These are phyloP conservation scores for Malurus alboscapulatus DNA, from an alignment of 2,113 vertebrate genomes.

Conservation along the genomic window DNA sequence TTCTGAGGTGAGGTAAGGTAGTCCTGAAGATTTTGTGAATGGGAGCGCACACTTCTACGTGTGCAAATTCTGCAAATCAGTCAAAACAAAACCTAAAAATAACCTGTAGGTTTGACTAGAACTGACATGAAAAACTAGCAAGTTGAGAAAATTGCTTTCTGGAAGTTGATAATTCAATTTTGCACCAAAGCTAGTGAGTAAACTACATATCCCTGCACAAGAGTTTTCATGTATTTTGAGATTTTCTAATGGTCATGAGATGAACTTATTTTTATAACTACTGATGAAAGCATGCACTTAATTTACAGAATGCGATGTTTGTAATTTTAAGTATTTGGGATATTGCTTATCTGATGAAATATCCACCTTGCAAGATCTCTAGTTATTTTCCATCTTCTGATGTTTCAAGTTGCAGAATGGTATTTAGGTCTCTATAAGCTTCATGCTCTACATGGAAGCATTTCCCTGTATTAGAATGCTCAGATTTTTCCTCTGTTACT, in stretches of 20 bases:
- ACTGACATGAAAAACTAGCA: background rate
- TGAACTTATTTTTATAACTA: background rate
- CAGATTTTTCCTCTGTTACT: slow-evolving; percentile 24
- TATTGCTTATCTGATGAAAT: background rate
- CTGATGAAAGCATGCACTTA: background rate
- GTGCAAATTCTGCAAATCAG: background rate
- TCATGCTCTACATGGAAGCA: background rate
- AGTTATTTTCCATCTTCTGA: background rate
- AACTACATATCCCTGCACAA: background rate
- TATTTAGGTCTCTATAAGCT: background rate
- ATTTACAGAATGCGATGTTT: background rate
- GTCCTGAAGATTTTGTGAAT: background rate
- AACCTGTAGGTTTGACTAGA: background rate
- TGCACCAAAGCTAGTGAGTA: background rate
- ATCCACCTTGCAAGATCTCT: background rate
- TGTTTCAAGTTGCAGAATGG: background rate
- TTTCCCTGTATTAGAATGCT: background rate
- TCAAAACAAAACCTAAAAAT: background rate
- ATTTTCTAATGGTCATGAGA: background rate
- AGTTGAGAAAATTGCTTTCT: background rate
- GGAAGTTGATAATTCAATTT: background rate
- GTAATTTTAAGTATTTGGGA: background rate
- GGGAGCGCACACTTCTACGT: background rate
- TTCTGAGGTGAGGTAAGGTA: background rate
- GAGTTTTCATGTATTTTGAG: background rate